phyloP scores from a whole-genome alignment of 2,888 invertebrate genomes.

The Lycocerus yunnanus region DNA sequence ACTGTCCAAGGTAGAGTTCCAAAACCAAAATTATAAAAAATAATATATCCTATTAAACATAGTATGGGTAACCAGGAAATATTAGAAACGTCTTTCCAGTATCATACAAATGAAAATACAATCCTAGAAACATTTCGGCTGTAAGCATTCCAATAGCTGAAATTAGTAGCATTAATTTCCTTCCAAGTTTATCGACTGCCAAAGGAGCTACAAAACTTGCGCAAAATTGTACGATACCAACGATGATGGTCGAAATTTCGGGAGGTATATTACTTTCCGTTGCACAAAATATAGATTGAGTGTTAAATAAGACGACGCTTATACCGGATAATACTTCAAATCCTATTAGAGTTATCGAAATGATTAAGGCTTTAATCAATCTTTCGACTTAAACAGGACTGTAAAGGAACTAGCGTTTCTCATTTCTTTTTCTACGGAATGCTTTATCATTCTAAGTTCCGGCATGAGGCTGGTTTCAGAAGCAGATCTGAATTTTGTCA shows the following conservation, averaged over 20 bases:
- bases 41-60: constrained; percentile 71
- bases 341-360: constrained; percentile 41
- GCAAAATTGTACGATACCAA: constrained; percentile 72
- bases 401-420: constrained; percentile 49
- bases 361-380: constrained; percentile 63
- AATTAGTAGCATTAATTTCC: constrained; percentile 69
- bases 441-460: constrained; percentile 67
- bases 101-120: constrained; percentile 68
- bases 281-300: constrained; percentile 69
- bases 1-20: constrained; percentile 83
- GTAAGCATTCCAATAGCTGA: constrained; percentile 70
- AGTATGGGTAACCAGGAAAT: constrained; percentile 72
- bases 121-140: constrained; percentile 61
- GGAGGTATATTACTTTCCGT: constrained; percentile 66
- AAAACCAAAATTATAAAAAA: constrained; percentile 70
- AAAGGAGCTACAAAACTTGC: constrained; percentile 73
- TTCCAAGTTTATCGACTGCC: constrained; percentile 75
- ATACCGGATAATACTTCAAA: constrained; percentile 86
- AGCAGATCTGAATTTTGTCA: constrained; percentile 68
- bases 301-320: constrained; percentile 80
- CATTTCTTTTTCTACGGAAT: constrained; percentile 54
- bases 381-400: constrained; percentile 58
- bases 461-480: constrained; percentile 64
- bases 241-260: constrained; percentile 71
- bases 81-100: constrained; percentile 57